Percentiles rank a stretch among this genome's conserved stretches.
Conservation (phyloP, 1,140 invertebrate genomes). For the Drosophila oshimai region DNA sequence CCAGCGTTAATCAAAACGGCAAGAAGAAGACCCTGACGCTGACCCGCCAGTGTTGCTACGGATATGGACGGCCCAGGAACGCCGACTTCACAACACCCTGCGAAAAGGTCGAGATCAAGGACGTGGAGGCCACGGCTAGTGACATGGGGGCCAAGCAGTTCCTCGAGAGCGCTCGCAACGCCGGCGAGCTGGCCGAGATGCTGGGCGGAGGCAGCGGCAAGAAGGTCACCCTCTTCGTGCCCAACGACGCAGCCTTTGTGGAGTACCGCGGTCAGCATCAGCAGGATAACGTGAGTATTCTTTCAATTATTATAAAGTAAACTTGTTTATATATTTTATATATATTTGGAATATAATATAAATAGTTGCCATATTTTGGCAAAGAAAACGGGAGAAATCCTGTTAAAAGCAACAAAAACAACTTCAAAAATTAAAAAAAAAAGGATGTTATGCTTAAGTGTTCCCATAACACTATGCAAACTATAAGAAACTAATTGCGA, state of each 20-base stretch:
- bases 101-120: constrained; percentile 84
- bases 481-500: too few species aligned
- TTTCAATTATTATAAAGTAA: not conserved
- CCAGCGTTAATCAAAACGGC: constrained; percentile 84
- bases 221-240: constrained; percentile 84
- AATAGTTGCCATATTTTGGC: too few species aligned
- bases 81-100: constrained; percentile 82
- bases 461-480: too few species aligned
- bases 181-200: constrained; percentile 82
- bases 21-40: constrained; percentile 85
- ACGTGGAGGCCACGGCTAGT: constrained; percentile 83
- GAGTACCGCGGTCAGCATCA: constrained; percentile 78
- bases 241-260: constrained; percentile 84
- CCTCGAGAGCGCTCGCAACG: constrained; percentile 83
- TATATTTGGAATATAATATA: too few species aligned
- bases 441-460: too few species aligned
- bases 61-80: constrained; percentile 83
- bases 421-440: too few species aligned
- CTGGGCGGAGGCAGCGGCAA: constrained; percentile 77
- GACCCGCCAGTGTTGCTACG: constrained; percentile 86
- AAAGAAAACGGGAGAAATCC: too few species aligned
- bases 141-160: constrained; percentile 85
- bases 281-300: constrained; percentile 65
- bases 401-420: too few species aligned
- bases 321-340: too few species aligned